Evolutionary conservation across 1,140 invertebrate species (phyloP), one percentile per base, ranked within the genome.

Genomic region (Panagrolaimus sp.): DNA sequence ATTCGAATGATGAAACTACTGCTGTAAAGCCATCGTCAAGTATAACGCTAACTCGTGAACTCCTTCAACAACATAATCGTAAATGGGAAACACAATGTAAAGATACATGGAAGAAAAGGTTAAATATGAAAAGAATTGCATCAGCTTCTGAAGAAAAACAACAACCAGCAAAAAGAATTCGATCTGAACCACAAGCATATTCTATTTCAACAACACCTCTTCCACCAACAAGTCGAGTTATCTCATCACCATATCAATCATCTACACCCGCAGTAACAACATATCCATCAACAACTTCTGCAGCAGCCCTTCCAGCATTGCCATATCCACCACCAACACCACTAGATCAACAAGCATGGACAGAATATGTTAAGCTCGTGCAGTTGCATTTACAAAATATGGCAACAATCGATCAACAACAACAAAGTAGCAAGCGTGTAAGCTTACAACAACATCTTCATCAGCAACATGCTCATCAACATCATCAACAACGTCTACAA

Each of bases 41-140:
- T 9, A 38, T 65, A 9, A 43, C 66, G 8, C 31, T 66, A 9
- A 81, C 79, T 1, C 44, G 73, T 44, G 79, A 81, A 67, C 61
- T 79, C 8, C 74, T 81, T 13, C 48, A 66, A 23, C 57, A 72
- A 48, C 81, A 83, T 70, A 74, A 80, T 45, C 65, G 68, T n/a
- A 44, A 67, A 27, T 81, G 69, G 48, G 75, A 81, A 65, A 69
- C 72, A 16, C 76, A 79, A 47, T 79, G 68, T 63, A 74, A 67
- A 51, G 72, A 73, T 31, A 72, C 67, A 7, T 80, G 78, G 78
- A 67, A 62, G 25, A 67, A 63, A 44, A 43, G 63, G 27, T 42
- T 74, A 8, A 53, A 53, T n/a, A 42, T 65, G 63, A 75, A 74
- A 48, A 16, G 73, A 9, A 46, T 63, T 11, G 51, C 51, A n/a